Percentiles rank a stretch among this genome's conserved stretches.
These are phyloP conservation scores for Microtus montanus DNA, from an alignment of 2,113 vertebrate species.

Conservation along the genomic window DNA sequence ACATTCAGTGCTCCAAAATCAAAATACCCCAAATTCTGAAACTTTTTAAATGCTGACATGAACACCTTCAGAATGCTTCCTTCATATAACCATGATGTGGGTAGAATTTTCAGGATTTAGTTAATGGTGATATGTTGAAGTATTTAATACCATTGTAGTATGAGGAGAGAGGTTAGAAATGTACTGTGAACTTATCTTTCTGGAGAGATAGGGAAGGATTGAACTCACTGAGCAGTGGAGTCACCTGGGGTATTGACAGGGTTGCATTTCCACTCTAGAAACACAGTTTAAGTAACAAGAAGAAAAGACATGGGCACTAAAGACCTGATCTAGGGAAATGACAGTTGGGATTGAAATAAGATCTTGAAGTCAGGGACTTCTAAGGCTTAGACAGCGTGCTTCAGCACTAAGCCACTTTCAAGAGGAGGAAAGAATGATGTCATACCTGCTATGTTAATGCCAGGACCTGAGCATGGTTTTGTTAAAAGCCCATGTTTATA, in stretches of 20 bases:
- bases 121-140: neutral
- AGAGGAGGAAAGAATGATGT: neutral
- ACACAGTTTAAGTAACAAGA: constrained; percentile 24
- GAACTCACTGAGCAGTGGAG: neutral
- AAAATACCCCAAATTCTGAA: neutral
- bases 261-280: constrained; percentile 19
- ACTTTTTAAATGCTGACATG: neutral
- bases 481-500: neutral
- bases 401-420: neutral
- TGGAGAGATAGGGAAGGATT: neutral
- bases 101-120: neutral
- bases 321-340: neutral
- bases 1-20: too few relatives aligned
- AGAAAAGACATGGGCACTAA: neutral
- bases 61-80: neutral
- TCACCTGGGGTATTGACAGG: neutral
- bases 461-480: neutral
- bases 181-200: neutral
- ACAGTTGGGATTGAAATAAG: neutral
- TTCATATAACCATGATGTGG: neutral
- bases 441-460: neutral
- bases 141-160: neutral
- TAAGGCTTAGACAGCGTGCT: neutral
- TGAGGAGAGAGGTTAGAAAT: neutral
- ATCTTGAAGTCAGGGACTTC: neutral